Percentiles rank a stretch among this genome's conserved stretches.
phyloP scores from a whole-genome alignment of 2,888 invertebrate species.

The Pyrrhosoma nymphula region DNA sequence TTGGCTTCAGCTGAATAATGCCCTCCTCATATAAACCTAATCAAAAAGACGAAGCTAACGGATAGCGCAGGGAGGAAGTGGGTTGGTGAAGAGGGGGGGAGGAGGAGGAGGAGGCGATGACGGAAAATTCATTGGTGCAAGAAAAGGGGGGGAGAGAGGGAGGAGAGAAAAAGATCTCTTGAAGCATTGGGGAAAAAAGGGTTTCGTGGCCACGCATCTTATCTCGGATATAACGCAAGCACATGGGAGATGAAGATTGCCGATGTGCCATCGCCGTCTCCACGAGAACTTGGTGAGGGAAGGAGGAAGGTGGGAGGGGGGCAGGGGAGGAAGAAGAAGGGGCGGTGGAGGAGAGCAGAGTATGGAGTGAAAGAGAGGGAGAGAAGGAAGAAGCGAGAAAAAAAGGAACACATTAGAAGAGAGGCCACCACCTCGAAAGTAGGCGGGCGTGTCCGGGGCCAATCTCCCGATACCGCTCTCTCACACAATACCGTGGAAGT shows the following conservation, averaged over 20 bases:
- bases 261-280: background rate
- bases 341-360: background rate
- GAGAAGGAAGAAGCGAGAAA: background rate
- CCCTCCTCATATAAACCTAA: background rate
- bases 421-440: slow-evolving; percentile 55
- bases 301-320: background rate
- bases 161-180: too few species aligned
- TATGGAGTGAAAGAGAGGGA: background rate
- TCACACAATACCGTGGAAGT: slow-evolving; percentile 19
- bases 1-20: background rate
- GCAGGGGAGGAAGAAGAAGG: background rate
- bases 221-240: background rate
- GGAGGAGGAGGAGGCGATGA: too few species aligned
- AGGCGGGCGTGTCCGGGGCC: slow-evolving; percentile 58
- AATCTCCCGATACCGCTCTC: slow-evolving; percentile 44
- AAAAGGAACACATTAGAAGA: background rate
- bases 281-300: slow-evolving; percentile 12
- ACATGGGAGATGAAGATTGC: background rate
- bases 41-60: background rate
- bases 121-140: too few species aligned
- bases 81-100: too few species aligned
- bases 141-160: too few species aligned
- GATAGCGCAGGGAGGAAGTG: too few species aligned
- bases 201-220: slow-evolving; percentile 11
- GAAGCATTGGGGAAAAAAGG: background rate